phyloP scores from a whole-genome alignment of 2,888 invertebrate species.

The Parnassius orleans region DNA sequence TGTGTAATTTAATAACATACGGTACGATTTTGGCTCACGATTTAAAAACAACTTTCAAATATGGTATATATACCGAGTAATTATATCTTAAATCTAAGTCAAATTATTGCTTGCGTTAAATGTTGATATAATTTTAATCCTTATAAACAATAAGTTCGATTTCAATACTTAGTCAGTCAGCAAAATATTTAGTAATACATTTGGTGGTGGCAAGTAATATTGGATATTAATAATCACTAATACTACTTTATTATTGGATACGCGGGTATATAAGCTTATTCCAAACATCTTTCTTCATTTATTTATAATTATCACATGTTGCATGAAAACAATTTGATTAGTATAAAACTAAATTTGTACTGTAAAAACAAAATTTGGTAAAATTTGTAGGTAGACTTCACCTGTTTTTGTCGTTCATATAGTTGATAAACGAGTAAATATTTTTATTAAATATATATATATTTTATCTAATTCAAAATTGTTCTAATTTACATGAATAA shows the following conservation, averaged over 20 bases:
- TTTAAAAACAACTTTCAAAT: constrained; percentile 9
- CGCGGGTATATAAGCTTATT: too few relatives aligned
- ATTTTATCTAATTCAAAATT: too few relatives aligned
- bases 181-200: constrained; percentile 20
- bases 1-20: constrained; percentile 1
- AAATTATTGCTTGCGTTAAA: constrained; percentile 21
- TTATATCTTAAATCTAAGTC: constrained; percentile 17
- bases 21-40: constrained; percentile 28
- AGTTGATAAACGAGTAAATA: too few relatives aligned
- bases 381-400: constrained; percentile 7
- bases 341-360: constrained; percentile 25
- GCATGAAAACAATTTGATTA: constrained; percentile 6
- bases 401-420: background rate
- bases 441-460: too few relatives aligned
- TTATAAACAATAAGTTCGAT: constrained; percentile 13
- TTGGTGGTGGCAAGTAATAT: constrained; percentile 24
- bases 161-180: constrained; percentile 22
- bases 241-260: background rate
- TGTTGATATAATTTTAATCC: constrained; percentile 12
- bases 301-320: constrained; percentile 17
- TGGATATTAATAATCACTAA: constrained; percentile 4
- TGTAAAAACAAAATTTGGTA: constrained; percentile 21
- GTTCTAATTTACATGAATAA: too few relatives aligned
- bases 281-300: constrained; percentile 4
- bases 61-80: constrained; percentile 17